Conservation (phyloP, 2,113 vertebrate species). For the Vombatus ursinus region DNA sequence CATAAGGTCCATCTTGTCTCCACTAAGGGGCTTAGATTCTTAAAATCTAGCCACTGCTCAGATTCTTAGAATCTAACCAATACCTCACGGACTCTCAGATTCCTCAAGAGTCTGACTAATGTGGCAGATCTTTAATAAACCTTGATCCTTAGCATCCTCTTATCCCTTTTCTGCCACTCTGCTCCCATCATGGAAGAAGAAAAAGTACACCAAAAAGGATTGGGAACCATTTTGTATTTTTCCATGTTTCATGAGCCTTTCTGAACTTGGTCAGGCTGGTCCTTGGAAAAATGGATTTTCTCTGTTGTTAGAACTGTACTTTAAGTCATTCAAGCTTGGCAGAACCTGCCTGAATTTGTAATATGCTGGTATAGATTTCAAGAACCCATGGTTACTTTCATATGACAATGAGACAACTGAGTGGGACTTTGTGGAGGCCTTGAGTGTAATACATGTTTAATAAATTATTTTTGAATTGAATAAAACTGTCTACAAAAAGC, state of each 20-base stretch:
- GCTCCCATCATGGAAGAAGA: neutral
- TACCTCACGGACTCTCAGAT: too few species aligned
- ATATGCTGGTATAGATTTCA: neutral
- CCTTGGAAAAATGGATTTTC: neutral
- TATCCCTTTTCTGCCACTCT: neutral
- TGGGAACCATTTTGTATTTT: neutral
- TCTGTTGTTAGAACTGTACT: neutral
- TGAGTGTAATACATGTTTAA: neutral
- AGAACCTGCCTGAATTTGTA: neutral
- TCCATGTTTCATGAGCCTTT: neutral
- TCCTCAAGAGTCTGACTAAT: too few species aligned
- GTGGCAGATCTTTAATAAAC: too few species aligned
- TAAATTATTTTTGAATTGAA: neutral
- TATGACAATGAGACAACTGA: neutral
- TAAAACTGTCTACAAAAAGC: too few species aligned
- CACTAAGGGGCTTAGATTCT: too few species aligned
- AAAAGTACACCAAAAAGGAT: neutral
- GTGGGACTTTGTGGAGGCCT: neutral
- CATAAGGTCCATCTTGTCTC: too few species aligned
- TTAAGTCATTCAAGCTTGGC: neutral
- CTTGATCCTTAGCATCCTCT: neutral
- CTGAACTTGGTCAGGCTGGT: neutral
- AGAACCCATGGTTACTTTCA: neutral
- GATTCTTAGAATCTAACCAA: too few species aligned
- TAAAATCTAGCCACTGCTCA: too few species aligned